Evolutionary conservation across 2,797 vertebrate species (phyloP), one percentile per base, ranked within the genome.

Genomic region (Euphonia xanthogaster): DNA sequence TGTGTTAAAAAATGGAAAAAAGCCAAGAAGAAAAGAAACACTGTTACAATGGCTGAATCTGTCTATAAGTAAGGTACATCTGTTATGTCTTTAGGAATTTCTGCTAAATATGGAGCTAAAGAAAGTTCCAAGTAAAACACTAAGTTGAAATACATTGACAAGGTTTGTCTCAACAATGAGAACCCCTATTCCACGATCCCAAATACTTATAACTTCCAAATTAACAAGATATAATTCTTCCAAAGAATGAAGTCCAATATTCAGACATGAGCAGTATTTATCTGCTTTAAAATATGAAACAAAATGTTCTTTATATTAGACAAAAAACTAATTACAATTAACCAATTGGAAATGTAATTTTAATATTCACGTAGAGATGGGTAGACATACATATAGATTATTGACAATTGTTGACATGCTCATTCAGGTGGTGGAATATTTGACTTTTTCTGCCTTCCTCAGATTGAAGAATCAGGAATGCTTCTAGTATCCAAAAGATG

Each of bases 151-250:
- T 60, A 51, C 7, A 35, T 20, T 77, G 14, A 51, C 4, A 37
- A 71, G 18, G 2, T 71, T 54, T 67, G 5, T 16, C 60, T 78
- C 53, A 80, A n/a, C 2, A 23, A n/a, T 10, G 16, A 51, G 67
- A 16, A 11, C 17, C 12, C 14, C 6, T 30, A 6, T 2, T 30
- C 5, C 8, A 6, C 2, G 3, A 9, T 2, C 8, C 5, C 21
- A 63, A 85, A 45, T 39, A 37, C 1, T 28, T 47, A 40, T 21
- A 48, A 35, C 6, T 93, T 72, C 40, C 19, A 54, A 61, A 61
- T 45, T 53, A 75, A 44, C 12, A 11, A 65, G 17, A 20, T 35
- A 28, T 15, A 66, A 33, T 57, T 68, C 6, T 84, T 62, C 12
- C 1, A 0, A 28, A 66, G 2, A 4, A 24, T 39, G 4, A 86